Conservation (phyloP, 64 coral and sea anemone genomes). For the Actinia tenebrosa region DNA sequence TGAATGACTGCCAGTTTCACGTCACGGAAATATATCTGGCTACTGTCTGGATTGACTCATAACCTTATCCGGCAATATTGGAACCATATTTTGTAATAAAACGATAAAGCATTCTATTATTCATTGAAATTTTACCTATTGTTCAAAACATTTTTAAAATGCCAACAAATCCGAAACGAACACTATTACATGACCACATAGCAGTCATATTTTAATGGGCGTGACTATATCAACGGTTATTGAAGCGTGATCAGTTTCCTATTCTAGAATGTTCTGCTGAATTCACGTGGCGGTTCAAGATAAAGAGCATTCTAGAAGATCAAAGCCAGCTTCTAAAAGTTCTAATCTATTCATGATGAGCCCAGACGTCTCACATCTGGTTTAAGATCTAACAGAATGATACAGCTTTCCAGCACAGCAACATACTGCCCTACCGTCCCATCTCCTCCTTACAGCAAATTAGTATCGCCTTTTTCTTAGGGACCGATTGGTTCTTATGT, state of each 20-base stretch:
- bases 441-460: no score
- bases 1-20: neutral
- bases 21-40: neutral
- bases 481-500: no score
- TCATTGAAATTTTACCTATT: neutral
- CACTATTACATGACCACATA: neutral
- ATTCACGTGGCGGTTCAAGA: neutral
- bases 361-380: no score
- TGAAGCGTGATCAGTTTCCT: neutral
- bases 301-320: neutral
- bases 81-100: neutral
- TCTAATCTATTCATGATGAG: no score
- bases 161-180: neutral
- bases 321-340: neutral
- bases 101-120: neutral
- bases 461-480: no score
- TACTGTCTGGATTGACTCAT: neutral
- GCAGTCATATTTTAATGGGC: neutral
- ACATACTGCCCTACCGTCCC: no score
- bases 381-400: no score
- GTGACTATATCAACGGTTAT: neutral
- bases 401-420: no score
- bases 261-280: neutral
- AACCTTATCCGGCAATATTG: neutral
- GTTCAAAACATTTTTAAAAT: neutral